Conservation (phyloP, 2,888 invertebrate genomes). For the Drosophila atroscutellata region DNA sequence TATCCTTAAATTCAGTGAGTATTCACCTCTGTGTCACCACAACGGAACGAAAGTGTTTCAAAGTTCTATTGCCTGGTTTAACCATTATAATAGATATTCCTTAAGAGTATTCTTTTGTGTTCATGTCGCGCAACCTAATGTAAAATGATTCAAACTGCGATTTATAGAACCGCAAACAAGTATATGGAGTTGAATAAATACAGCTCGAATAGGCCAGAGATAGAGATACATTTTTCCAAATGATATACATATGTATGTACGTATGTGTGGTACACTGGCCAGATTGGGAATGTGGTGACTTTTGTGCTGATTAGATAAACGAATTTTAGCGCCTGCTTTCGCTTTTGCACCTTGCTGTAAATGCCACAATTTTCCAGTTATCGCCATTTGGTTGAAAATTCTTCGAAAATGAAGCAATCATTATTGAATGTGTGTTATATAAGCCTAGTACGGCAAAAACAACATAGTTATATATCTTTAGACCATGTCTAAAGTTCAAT, state of each 20-base stretch:
- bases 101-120: not conserved
- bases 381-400: conserved; percentile 64
- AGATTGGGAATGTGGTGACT: conserved; percentile 31
- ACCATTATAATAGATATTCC: conserved; percentile 49
- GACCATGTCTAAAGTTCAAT: conserved; percentile 42
- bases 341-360: conserved; percentile 56
- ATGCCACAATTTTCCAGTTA: conserved; percentile 51
- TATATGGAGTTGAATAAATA: conserved; percentile 1
- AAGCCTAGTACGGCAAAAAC: conserved; percentile 35
- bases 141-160: conserved; percentile 24
- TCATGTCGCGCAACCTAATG: conserved; percentile 6
- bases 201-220: not conserved
- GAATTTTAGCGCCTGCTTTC: conserved; percentile 44
- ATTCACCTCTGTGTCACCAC: conserved; percentile 66
- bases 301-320: conserved; percentile 66
- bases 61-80: conserved; percentile 62
- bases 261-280: conserved; percentile 36
- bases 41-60: conserved; percentile 66
- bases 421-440: conserved; percentile 63
- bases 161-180: not conserved
- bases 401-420: conserved; percentile 69
- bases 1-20: not conserved
- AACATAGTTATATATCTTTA: conserved; percentile 37
- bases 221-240: not conserved
- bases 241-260: not conserved